phyloP scores from a whole-genome alignment of 2,113 vertebrate species.

The Lophotis ruficrista region DNA sequence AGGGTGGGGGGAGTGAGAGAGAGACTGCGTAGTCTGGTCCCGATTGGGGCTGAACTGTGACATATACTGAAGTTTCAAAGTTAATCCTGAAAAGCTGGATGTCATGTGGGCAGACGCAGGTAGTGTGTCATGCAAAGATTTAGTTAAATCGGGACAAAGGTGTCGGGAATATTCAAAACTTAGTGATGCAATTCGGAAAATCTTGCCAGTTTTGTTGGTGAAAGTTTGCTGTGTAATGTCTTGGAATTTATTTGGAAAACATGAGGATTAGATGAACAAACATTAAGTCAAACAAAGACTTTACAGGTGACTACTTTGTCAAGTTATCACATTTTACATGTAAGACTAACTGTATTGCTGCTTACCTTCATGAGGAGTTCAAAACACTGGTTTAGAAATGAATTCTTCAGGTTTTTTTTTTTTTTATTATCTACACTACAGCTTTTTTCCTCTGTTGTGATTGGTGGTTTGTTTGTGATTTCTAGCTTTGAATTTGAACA shows the following conservation, averaged over 20 bases:
- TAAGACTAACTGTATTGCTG: neutral
- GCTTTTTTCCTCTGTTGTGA: neutral
- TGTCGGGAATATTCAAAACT: neutral
- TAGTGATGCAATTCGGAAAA: neutral
- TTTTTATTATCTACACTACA: neutral
- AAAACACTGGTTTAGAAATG: neutral
- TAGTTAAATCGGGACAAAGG: neutral
- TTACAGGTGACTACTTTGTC: neutral
- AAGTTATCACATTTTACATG: fast-evolving
- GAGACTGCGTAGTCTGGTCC: too few species aligned
- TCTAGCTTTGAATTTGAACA: neutral
- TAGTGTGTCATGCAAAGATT: neutral
- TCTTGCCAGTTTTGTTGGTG: neutral
- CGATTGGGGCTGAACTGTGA: too few species aligned
- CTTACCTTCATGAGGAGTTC: neutral
- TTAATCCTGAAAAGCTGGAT: neutral
- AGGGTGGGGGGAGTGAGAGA: too few species aligned
- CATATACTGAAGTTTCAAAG: neutral
- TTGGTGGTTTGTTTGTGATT: neutral
- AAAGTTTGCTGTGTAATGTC: neutral
- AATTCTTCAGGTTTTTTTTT: neutral
- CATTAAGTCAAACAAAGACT: neutral
- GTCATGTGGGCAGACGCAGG: neutral
- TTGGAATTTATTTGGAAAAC: neutral
- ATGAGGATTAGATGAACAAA: neutral